Evolutionary conservation across 2,797 vertebrate species (phyloP).

Genomic region (Phataginus tetradactyla): DNA sequence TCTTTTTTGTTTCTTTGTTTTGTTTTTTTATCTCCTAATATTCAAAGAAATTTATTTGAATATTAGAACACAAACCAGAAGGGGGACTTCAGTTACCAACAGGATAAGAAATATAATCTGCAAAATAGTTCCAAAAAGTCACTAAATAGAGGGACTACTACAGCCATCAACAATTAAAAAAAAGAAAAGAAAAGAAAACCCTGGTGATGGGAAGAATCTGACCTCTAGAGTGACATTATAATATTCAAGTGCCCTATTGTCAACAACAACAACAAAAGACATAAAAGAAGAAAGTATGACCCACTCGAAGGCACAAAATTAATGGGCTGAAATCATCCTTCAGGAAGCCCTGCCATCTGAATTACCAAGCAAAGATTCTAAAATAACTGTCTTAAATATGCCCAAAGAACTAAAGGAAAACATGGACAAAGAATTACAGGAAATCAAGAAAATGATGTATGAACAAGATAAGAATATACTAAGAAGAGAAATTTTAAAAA

Average conservation of each 20-base stretch:
- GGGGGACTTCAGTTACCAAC: background rate
- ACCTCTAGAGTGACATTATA: background rate
- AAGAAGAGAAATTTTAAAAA: background rate
- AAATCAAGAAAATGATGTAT: background rate
- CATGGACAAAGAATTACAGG: background rate
- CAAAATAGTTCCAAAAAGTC: background rate
- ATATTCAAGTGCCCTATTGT: background rate
- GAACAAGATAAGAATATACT: background rate
- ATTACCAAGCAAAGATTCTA: background rate
- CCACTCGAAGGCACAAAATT: background rate
- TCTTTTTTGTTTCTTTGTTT: background rate
- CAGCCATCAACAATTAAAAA: background rate
- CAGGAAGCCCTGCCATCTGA: background rate
- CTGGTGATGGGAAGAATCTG: background rate
- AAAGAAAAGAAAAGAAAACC: background rate
- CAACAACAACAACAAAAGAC: background rate
- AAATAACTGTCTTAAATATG: background rate
- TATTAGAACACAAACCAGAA: background rate
- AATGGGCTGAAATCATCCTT: background rate
- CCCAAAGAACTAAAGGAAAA: background rate
- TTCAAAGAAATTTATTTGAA: background rate
- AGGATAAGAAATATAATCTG: background rate
- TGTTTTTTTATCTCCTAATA: background rate
- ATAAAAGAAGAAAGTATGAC: background rate
- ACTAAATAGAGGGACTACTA: background rate